Conservation (phyloP, 2,113 vertebrate genomes). For the Pachyramphus minor region DNA sequence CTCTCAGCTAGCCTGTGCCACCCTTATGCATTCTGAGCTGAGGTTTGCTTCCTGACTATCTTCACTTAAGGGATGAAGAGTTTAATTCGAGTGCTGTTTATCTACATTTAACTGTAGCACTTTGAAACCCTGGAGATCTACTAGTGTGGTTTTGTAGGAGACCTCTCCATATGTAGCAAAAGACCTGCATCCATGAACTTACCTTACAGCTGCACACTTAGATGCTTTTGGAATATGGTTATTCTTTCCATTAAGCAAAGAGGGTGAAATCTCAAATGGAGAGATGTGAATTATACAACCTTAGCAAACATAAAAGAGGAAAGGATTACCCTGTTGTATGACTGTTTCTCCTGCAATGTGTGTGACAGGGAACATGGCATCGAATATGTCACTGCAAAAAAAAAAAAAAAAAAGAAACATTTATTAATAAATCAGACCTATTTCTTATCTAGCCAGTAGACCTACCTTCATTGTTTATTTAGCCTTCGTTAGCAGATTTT, state of each 20-base stretch:
- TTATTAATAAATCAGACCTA: background rate
- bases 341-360: constrained; percentile 97
- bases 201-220: background rate
- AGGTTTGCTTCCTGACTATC: background rate
- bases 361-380: constrained; percentile 97
- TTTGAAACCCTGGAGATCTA: background rate
- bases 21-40: background rate
- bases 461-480: background rate
- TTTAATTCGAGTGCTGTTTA: background rate
- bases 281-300: background rate
- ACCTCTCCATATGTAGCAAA: background rate
- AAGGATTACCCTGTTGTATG: constrained; percentile 89
- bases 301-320: background rate
- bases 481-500: background rate
- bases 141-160: background rate
- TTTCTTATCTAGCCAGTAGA: background rate
- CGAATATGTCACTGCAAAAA: constrained; percentile 91
- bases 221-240: background rate
- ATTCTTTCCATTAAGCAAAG: background rate
- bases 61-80: background rate
- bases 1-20: background rate
- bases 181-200: background rate
- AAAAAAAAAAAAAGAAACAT: constrained; percentile 13
- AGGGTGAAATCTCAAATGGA: background rate
- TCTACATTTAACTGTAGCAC: background rate